phyloP scores from a whole-genome alignment of 2,113 vertebrate species.

The Chunga burmeisteri region DNA sequence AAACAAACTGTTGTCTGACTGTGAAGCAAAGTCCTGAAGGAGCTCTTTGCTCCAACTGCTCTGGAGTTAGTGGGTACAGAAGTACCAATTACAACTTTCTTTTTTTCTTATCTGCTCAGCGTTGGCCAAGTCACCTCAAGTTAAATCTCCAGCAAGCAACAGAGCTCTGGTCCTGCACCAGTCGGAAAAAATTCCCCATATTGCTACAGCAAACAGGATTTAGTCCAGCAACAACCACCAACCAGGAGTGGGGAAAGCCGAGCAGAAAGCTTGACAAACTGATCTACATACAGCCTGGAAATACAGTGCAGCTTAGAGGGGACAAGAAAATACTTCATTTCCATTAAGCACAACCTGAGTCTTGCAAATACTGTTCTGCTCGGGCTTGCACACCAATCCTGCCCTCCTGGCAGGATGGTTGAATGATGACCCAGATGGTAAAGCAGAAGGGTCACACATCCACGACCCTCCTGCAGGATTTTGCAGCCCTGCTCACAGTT shows the following conservation, averaged over 20 bases:
- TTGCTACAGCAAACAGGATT: background rate
- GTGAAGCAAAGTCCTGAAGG: background rate
- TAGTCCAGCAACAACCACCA: background rate
- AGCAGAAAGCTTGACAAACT: background rate
- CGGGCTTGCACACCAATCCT: background rate
- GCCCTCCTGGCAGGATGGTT: background rate
- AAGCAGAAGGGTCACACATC: background rate
- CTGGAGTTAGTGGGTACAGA: background rate
- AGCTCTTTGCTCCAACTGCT: background rate
- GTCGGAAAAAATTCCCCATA: background rate
- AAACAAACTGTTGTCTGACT: background rate
- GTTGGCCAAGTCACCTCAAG: background rate
- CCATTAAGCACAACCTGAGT: background rate
- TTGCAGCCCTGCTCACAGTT: background rate
- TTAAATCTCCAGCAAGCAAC: background rate
- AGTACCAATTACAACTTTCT: background rate
- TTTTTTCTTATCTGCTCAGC: background rate
- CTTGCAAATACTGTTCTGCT: background rate
- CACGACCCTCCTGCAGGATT: background rate
- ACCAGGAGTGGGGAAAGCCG: background rate
- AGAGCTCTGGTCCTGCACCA: background rate
- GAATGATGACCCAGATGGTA: accelerated
- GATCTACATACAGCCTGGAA: background rate
- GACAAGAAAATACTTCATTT: background rate
- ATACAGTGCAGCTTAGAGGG: background rate